A percentile compares a stretch with the other conserved stretches of the same genome.
Evolutionary conservation across 2,113 vertebrate species (phyloP).

Genomic region (Chionomys nivalis): DNA sequence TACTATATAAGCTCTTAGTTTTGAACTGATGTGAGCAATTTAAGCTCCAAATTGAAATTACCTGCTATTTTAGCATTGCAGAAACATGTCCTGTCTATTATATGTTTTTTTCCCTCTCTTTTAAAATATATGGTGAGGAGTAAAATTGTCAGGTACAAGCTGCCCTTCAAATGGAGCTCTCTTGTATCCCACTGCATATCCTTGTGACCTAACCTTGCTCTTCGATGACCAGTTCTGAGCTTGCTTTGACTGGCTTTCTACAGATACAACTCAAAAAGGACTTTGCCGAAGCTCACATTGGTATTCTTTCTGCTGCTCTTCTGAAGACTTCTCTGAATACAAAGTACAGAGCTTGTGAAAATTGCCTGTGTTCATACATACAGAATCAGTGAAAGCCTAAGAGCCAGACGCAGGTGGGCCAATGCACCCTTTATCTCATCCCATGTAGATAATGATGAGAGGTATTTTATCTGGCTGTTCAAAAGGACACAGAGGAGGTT

Average conservation of each 20-base stretch:
- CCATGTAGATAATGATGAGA: neutral
- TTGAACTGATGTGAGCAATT: slow-evolving; percentile 16
- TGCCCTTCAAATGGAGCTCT: neutral
- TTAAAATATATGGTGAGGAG: neutral
- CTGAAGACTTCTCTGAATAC: neutral
- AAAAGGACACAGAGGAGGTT: neutral
- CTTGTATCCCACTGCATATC: neutral
- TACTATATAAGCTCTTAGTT: neutral
- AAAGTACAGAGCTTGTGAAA: neutral
- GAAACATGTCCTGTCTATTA: neutral
- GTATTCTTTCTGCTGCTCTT: neutral
- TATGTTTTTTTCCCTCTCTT: neutral
- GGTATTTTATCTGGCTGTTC: neutral
- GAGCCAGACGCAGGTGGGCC: neutral
- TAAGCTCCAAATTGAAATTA: neutral
- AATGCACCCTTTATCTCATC: neutral
- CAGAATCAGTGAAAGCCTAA: neutral
- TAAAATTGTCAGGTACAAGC: neutral
- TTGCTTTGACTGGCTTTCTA: neutral
- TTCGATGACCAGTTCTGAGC: neutral
- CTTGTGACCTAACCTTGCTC: neutral
- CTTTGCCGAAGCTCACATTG: neutral
- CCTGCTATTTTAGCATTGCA: neutral
- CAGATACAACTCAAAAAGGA: neutral
- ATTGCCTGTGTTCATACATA: neutral